These are phyloP conservation scores for Lacerta bilineata DNA, from an alignment of 2,797 vertebrate genomes.

Conservation along the genomic window DNA sequence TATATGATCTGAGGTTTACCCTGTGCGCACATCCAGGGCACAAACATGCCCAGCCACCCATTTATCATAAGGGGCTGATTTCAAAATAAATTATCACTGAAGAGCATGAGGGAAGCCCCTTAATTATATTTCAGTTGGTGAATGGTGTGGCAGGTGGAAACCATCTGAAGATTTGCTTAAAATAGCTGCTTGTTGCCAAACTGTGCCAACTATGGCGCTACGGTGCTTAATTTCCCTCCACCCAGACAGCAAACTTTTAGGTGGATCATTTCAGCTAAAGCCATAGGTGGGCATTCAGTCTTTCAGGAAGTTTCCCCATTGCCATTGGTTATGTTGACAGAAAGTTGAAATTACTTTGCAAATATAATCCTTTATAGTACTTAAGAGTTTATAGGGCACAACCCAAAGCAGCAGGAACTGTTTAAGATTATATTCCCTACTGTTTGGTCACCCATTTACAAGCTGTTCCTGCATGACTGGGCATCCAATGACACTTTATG, in stretches of 20 bases:
- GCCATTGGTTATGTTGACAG: background rate
- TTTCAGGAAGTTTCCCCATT: slow-evolving; percentile 37
- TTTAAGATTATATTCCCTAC: slow-evolving; percentile 52
- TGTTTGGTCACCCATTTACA: slow-evolving; percentile 24
- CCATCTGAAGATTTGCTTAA: background rate
- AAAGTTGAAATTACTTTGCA: slow-evolving; percentile 18
- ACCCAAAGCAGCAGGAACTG: slow-evolving; percentile 55
- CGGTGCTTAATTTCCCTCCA: background rate
- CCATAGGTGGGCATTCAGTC: slow-evolving; percentile 39
- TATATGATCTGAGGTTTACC: background rate
- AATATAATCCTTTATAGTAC: slow-evolving; percentile 52
- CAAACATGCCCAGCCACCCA: background rate
- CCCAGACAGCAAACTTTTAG: background rate
- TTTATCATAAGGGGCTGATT: background rate
- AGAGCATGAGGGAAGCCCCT: background rate
- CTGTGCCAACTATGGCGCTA: background rate
- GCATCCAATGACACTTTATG: slow-evolving; percentile 52
- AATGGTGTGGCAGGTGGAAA: background rate
- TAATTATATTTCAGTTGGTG: background rate
- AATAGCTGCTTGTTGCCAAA: background rate
- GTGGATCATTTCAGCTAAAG: slow-evolving; percentile 6
- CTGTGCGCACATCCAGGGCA: too few relatives aligned
- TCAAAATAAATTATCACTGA: background rate
- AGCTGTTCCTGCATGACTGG: slow-evolving; percentile 58
- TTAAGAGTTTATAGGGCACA: slow-evolving; percentile 9